Percentiles rank a stretch among this genome's conserved stretches.
These are phyloP conservation scores for Xyrauchen texanus DNA, from an alignment of 2,113 vertebrate species.

Conservation along the genomic window DNA sequence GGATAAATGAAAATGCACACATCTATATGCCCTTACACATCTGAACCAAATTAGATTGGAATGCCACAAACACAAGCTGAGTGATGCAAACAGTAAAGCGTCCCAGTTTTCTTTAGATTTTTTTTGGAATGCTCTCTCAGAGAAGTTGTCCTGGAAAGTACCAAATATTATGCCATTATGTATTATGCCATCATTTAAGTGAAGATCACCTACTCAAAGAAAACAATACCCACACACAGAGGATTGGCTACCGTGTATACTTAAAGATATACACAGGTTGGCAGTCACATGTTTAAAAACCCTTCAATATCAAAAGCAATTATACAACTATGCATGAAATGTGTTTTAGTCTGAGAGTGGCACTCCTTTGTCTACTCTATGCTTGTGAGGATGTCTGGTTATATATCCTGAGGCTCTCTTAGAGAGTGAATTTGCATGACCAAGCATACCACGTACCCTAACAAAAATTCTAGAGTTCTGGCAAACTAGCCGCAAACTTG, in stretches of 20 bases:
- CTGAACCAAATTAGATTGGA: too few relatives aligned
- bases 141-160: slow-evolving; percentile 43
- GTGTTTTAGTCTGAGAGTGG: not conserved
- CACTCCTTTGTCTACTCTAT: not conserved
- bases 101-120: slow-evolving; percentile 29
- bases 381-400: slow-evolving; percentile 4
- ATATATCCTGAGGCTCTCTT: slow-evolving; percentile 5
- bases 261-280: slow-evolving; percentile 3
- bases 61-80: too few relatives aligned
- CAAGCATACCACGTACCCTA: slow-evolving; percentile 23
- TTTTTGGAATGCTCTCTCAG: slow-evolving; percentile 12
- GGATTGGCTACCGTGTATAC: not conserved
- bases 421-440: slow-evolving; percentile 16
- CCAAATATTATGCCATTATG: slow-evolving; percentile 40
- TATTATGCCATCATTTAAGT: not conserved
- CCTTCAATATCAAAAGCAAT: slow-evolving; percentile 36
- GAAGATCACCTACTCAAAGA: not conserved
- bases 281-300: slow-evolving; percentile 19
- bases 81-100: too few relatives aligned
- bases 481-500: too few relatives aligned
- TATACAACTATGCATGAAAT: slow-evolving; percentile 30
- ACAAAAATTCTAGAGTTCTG: too few relatives aligned
- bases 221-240: not conserved
- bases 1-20: too few relatives aligned
- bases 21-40: too few relatives aligned